A percentile compares a stretch with the other conserved stretches of the same genome.
Conservation (phyloP, 1,140 invertebrate species). For the Drosophila ambigua region DNA sequence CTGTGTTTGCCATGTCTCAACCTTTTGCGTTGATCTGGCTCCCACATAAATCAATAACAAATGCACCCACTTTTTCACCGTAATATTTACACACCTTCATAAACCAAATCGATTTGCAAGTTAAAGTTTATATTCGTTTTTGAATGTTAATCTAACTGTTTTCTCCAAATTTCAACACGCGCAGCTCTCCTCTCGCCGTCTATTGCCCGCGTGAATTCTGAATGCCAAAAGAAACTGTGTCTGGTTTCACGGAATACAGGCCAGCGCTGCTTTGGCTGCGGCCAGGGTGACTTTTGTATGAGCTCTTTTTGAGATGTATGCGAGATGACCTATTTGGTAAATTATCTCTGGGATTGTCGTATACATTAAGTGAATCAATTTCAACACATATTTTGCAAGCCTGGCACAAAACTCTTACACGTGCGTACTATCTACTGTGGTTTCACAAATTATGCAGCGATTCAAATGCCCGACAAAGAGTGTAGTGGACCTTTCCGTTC, state of each 20-base stretch:
- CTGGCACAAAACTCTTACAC: neutral
- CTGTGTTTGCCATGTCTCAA: neutral
- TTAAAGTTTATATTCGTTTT: constrained; percentile 25
- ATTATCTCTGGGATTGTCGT: too few species aligned
- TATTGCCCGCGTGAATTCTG: constrained; percentile 75
- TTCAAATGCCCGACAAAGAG: constrained; percentile 34
- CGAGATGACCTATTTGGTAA: too few species aligned
- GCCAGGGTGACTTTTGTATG: constrained; percentile 16
- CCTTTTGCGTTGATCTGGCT: neutral
- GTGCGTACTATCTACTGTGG: neutral
- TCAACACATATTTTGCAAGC: neutral
- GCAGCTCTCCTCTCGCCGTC: constrained; percentile 43
- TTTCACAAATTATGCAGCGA: neutral
- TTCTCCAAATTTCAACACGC: constrained; percentile 55
- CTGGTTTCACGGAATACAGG: constrained; percentile 21
- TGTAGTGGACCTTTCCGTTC: constrained; percentile 72
- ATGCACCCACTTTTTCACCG: neutral
- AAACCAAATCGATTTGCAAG: constrained; percentile 30
- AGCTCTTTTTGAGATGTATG: constrained; percentile 1
- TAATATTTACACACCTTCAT: constrained; percentile 63
- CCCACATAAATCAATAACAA: neutral
- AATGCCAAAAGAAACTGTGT: constrained; percentile 68
- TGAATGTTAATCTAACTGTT: constrained; percentile 47
- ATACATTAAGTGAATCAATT: too few species aligned
- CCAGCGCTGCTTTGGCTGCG: constrained; percentile 37